Base-by-base conservation (phyloP, 30 jellyfish, hydroid and myxozoan genomes). In the Turritopsis dohrnii region DNA sequence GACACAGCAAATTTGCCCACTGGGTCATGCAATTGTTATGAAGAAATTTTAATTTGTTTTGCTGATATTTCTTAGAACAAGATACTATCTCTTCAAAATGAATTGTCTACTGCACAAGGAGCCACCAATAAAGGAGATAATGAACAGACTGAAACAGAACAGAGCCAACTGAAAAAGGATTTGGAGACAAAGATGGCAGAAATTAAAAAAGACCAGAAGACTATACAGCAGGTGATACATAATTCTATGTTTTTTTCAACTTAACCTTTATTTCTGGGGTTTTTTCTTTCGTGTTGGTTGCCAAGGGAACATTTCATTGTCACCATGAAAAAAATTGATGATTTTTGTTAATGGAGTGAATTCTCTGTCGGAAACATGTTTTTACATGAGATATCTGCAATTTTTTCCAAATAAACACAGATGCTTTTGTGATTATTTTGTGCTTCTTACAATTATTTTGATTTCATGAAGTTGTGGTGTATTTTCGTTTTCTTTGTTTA, bases 111-210 rank as follows among this genome's bases (percentile, higher is more conserved):
- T 27, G 88, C 90, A 7, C 95, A 93, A 52, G 81, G 90, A 74
- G 81, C 81, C 31, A 86, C 86, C 41, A 95, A 87, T 27, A 81
- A 81, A 65, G 96, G 85, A 21, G 92, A 81, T 28, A 53, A 66
- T 3, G 87, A 79, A 21, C 82, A 87, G 24, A 71, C 21, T 24
- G 65, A 16, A 19, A 29, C 85, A 19, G 97, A 92, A 73, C 76
- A 79, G 66, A 95, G 83, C 21, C 72, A 18, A 1, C 54, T 86
- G 60, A 90, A 90, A 82, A 86, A 86, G 52, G 84, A 24, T 19
- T 21, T 71, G 54, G 95, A 84, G 53, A 88, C 83, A 80, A 76
- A 90, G 79, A 52, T 75, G 1, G 29, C 77, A 22, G 94, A 86
- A 16, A 23, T 74, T 16, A 72, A 72, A 18, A 90, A 90, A 25